Percentiles rank a stretch among this genome's conserved stretches.
phyloP scores from a whole-genome alignment of 2,797 vertebrate genomes.

The Austrolebias charrua region DNA sequence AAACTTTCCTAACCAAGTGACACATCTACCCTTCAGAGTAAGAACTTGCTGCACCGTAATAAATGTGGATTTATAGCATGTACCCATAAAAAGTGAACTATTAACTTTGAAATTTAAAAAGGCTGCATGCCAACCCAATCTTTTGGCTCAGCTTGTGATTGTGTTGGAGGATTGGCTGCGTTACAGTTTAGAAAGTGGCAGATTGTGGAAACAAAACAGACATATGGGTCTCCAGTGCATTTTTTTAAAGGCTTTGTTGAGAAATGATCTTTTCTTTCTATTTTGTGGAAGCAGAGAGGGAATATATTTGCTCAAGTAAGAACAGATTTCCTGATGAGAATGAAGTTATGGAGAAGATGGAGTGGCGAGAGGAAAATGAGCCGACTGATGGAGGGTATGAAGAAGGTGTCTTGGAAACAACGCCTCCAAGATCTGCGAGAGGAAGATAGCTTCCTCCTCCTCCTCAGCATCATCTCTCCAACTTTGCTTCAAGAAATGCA shows the following conservation, averaged over 20 bases:
- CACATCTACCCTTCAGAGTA: background rate
- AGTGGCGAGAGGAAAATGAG: slow-evolving; percentile 20
- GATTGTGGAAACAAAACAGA: background rate
- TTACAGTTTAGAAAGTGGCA: slow-evolving; percentile 19
- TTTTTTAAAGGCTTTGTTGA: slow-evolving; percentile 3
- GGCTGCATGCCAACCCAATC: slow-evolving; percentile 18
- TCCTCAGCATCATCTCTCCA: slow-evolving; percentile 38
- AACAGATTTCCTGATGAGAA: slow-evolving; percentile 25
- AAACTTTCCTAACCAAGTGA: background rate
- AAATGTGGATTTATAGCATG: slow-evolving; percentile 22
- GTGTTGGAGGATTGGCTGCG: slow-evolving; percentile 20
- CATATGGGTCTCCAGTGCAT: slow-evolving; percentile 8
- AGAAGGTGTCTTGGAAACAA: slow-evolving; percentile 40
- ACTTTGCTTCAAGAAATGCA: slow-evolving; percentile 62
- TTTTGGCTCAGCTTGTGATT: slow-evolving; percentile 7
- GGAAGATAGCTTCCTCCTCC: slow-evolving; percentile 60
- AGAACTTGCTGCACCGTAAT: slow-evolving; percentile 9
- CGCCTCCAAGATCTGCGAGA: slow-evolving; percentile 56
- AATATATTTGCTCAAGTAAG: slow-evolving; percentile 18
- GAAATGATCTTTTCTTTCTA: slow-evolving; percentile 17
- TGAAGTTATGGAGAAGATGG: slow-evolving; percentile 13
- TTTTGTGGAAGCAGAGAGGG: slow-evolving; percentile 8
- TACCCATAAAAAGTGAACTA: slow-evolving; percentile 20
- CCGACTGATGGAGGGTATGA: slow-evolving; percentile 41
- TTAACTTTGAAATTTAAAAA: slow-evolving; percentile 28